Evolutionary conservation across 2,113 vertebrate species (phyloP).

Genomic region (Tyto alba): DNA sequence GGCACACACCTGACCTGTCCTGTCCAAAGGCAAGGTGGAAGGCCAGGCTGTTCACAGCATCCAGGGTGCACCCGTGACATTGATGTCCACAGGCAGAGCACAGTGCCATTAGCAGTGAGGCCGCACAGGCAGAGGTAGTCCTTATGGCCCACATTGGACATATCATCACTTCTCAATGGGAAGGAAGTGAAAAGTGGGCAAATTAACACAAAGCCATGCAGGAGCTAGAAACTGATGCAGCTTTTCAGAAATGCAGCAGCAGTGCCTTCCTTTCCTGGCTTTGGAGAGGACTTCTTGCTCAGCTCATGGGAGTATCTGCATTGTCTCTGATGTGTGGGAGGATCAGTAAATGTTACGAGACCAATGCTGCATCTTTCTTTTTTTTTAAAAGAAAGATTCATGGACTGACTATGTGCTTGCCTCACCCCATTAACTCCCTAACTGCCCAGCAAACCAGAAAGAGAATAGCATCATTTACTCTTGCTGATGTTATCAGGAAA

Average conservation of each 20-base stretch:
- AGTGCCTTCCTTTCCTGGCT: neutral
- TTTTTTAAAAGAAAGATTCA: neutral
- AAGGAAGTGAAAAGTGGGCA: neutral
- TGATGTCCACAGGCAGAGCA: neutral
- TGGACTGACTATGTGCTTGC: neutral
- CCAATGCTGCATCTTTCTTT: neutral
- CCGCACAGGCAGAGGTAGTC: neutral
- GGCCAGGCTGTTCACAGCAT: neutral
- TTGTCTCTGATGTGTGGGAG: neutral
- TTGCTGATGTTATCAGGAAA: neutral
- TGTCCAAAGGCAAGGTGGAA: neutral
- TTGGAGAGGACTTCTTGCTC: neutral
- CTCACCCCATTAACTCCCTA: neutral
- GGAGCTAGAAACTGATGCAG: neutral
- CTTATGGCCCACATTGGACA: neutral
- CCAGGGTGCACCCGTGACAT: neutral
- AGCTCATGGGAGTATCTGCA: neutral
- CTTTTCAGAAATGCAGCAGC: neutral
- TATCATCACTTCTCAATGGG: neutral
- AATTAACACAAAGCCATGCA: too few relatives aligned
- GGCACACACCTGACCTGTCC: neutral
- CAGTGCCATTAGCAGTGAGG: too few relatives aligned
- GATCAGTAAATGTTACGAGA: neutral
- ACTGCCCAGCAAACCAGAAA: neutral
- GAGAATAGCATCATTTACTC: neutral